These are phyloP conservation scores for Diploptera punctata DNA, from an alignment of 2,888 invertebrate species.

Conservation along the genomic window DNA sequence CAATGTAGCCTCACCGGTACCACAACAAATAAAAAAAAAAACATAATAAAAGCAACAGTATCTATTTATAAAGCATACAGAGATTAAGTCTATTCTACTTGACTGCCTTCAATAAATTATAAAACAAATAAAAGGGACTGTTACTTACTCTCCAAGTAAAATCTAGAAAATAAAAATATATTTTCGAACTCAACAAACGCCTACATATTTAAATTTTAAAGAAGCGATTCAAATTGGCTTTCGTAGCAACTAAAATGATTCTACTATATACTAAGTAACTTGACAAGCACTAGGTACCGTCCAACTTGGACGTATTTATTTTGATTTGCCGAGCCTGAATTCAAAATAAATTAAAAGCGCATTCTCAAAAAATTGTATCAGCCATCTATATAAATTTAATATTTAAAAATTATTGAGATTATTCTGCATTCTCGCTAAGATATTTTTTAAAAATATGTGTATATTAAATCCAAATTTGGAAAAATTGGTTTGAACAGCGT, in stretches of 20 bases:
- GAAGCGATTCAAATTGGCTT: background rate
- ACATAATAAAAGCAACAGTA: background rate
- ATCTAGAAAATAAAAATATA: background rate
- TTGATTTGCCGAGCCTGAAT: background rate
- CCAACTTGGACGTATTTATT: background rate
- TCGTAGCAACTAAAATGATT: background rate
- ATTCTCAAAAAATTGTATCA: background rate
- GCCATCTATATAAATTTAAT: background rate
- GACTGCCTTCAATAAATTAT: background rate
- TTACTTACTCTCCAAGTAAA: background rate
- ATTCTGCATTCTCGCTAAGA: too few species aligned
- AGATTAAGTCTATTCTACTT: background rate
- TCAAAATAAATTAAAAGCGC: background rate
- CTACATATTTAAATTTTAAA: background rate
- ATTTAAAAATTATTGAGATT: too few species aligned
- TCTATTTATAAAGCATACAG: conserved; percentile 15
- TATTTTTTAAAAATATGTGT: too few species aligned
- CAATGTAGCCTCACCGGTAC: background rate
- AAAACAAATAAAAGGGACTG: background rate
- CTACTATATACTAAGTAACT: background rate
- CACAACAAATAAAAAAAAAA: background rate
- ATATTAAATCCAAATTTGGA: background rate
- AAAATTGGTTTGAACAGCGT: background rate
- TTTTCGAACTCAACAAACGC: too few species aligned
- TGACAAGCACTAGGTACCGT: background rate